Evolutionary conservation across 2,888 invertebrate species (phyloP).

Genomic region (Sisyra nigra): DNA sequence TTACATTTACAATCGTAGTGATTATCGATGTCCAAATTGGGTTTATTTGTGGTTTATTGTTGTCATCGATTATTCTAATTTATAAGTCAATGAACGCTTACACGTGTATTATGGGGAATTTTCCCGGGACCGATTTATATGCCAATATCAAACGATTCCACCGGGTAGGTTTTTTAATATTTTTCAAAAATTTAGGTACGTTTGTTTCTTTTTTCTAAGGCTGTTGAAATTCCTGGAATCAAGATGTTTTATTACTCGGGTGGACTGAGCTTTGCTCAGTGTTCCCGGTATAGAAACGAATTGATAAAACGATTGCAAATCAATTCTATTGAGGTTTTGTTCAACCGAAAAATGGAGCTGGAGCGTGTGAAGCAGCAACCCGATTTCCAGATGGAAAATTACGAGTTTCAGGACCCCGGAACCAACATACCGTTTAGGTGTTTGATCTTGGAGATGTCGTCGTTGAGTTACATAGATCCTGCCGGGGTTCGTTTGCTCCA

Average conservation of each 20-base stretch:
- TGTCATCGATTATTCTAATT: slow-evolving; percentile 59
- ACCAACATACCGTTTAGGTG: slow-evolving; percentile 30
- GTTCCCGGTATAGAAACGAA: background rate
- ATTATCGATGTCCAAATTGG: slow-evolving; percentile 66
- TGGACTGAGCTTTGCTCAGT: slow-evolving; percentile 7
- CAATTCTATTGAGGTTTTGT: slow-evolving; percentile 4
- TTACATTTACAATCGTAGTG: slow-evolving; percentile 59
- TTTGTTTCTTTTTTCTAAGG: slow-evolving; percentile 30
- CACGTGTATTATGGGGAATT: slow-evolving; percentile 48
- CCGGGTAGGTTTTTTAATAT: slow-evolving; percentile 32
- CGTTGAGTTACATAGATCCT: slow-evolving; percentile 53
- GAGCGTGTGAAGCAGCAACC: slow-evolving; percentile 9
- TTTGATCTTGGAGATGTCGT: slow-evolving; percentile 51
- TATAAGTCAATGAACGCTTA: slow-evolving; percentile 52
- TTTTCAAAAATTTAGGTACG: too few species aligned
- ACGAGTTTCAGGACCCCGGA: slow-evolving; percentile 7
- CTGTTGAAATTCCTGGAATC: slow-evolving; percentile 48
- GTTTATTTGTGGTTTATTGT: slow-evolving; percentile 52
- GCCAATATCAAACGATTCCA: slow-evolving; percentile 53
- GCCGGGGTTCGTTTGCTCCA: slow-evolving; percentile 46
- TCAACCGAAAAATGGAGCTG: background rate
- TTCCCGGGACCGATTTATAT: slow-evolving; percentile 60
- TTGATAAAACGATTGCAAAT: background rate
- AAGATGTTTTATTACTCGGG: slow-evolving; percentile 37
- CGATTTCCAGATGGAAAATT: background rate